Evolutionary conservation across 2,888 invertebrate genomes (phyloP), one percentile per base, ranked within the genome.

Genomic region (Parnassius apollo): DNA sequence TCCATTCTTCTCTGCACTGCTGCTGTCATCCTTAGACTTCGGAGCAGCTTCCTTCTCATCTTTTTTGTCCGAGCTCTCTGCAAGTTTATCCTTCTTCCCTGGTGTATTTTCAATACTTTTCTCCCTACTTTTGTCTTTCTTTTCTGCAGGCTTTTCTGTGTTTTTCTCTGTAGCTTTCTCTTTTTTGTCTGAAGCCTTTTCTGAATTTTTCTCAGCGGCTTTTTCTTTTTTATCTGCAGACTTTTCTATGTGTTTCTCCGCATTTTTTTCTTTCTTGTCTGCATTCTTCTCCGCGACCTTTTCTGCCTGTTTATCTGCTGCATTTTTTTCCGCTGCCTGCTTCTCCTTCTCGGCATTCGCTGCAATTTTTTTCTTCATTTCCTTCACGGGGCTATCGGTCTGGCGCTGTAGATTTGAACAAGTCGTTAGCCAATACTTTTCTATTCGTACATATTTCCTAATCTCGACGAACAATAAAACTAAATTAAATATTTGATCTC

Each of bases 291-390:
- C 76, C 2, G 67, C 45, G 1, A 66, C 12, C 62, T 77, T 78
- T 0, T 80, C 81, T 2, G 72, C 57, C 9, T 72, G 69, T 70
- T 82, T 82, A n/a, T 83, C 82, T 1, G 48, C 45, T 35, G 50
- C 12, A 13, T 64, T 42, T 58, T 83, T 83, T 22, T 87, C 85
- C 3, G 79, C 79, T 0, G 78, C 75, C 48, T 82, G 81, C 66
- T 88, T 89, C 54, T 89, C 90, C 67, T 89, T 90, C 59, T 90
- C 90, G 0, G 86, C 85, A 62, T 85, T 87, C 4, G 86, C 86
- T 1, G 88, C 88, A 74, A 88, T 78, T 76, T 90, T 91, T 78
- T 91, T 91, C 72, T 90, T 91, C 86, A 88, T 88, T 11, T 91
- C 91, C 73, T 88, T 89, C 3, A 83, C 85, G 4, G 91, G 89